Evolutionary conservation across 2,113 vertebrate genomes (phyloP), one percentile per base, ranked within the genome.

Genomic region (Desmodus rotundus): DNA sequence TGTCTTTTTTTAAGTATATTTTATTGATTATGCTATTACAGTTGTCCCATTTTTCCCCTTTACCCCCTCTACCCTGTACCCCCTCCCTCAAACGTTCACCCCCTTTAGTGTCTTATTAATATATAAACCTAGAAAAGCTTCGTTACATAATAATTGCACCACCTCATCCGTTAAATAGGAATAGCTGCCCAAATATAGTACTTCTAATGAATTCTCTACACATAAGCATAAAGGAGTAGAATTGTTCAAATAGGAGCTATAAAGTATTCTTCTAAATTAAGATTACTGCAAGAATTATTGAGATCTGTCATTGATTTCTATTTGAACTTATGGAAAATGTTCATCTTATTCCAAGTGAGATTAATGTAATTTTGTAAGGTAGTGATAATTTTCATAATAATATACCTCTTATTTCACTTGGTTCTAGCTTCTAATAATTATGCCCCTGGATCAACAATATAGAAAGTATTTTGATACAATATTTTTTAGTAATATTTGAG

Each of bases 291-390:
- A 31, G 9, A 63, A 87, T 56, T 78, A 58, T 77, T 80, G 16
- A 80, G 52, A 58, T 50, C 15, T 3, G 80, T 96, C n/a, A 81
- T 22, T 88, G 45, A 89, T 78, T 86, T 91, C 20, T 93, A 26
- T 81, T 77, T 89, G 47, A 90, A 87, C 20, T 77, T 87, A 84
- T 5, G 43, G 5, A 43, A 83, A 81, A 94, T 61, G 20, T 73
- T 89, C 22, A 92, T 52, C 84, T 94, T 93, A 92, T 87, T 80
- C 33, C n/a, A 96, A 96, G 22, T 43, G 47, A 73, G 8, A 67
- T 93, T 93, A 96, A 52, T 28, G 81, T 38, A 80, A 73, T 68
- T 89, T 74, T 58, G 4, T 70, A 94, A 89, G 52, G 43, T 10
- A 77, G 13, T 41, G 16, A 47, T 52, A 87, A 73, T 68, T 92